Conservation (phyloP, 1,140 invertebrate genomes). For the Neodiprion fabricii region DNA sequence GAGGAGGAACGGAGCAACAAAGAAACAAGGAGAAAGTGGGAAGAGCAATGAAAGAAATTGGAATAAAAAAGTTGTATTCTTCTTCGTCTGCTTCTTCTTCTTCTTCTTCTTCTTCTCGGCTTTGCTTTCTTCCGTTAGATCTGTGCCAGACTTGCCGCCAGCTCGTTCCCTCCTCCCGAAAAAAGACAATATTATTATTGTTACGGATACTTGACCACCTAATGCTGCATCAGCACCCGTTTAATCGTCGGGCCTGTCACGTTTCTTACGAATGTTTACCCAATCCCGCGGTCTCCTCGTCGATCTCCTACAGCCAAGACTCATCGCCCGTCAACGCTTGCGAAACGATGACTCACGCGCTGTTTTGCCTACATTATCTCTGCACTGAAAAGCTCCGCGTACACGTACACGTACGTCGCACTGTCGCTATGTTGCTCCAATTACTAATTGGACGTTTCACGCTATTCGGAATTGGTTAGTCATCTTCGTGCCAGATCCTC, state of each 20-base stretch:
- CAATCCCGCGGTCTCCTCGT: too few relatives aligned
- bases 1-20: not conserved
- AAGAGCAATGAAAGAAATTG: not conserved
- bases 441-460: constrained; percentile 43
- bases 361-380: constrained; percentile 25
- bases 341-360: not conserved
- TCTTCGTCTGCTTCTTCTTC: not conserved
- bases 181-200: too few relatives aligned
- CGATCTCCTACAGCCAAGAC: too few relatives aligned
- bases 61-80: not conserved
- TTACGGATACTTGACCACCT: too few relatives aligned
- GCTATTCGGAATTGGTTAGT: constrained; percentile 47
- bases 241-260: too few relatives aligned
- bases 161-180: too few relatives aligned
- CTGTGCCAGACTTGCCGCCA: too few relatives aligned
- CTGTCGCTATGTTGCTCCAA: constrained; percentile 38
- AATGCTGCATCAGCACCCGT: too few relatives aligned
- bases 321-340: too few relatives aligned
- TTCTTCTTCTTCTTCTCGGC: not conserved
- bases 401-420: constrained; percentile 9
- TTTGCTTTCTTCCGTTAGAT: too few relatives aligned
- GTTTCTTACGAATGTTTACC: too few relatives aligned
- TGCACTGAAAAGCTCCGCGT: constrained; percentile 22
- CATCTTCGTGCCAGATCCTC: constrained; percentile 27
- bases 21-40: not conserved